These are phyloP conservation scores for Aepyceros melampus DNA, from an alignment of 2,113 vertebrate species.

Conservation along the genomic window DNA sequence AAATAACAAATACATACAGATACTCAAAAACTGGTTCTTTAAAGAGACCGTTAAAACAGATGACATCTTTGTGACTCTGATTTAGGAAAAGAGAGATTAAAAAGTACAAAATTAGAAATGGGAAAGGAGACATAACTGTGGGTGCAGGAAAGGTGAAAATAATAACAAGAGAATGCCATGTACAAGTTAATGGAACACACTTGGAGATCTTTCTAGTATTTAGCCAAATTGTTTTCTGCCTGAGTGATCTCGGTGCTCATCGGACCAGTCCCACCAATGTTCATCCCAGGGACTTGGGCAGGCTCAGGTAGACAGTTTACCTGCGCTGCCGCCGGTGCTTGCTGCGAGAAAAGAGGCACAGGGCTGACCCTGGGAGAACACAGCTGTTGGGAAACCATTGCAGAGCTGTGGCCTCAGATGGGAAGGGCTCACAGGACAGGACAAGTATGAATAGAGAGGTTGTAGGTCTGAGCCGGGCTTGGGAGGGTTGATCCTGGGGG, in stretches of 20 bases:
- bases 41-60: not conserved
- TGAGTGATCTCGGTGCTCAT: not conserved
- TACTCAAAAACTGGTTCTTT: not conserved
- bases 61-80: not conserved
- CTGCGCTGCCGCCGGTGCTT: not conserved
- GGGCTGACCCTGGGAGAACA: not conserved
- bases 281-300: not conserved
- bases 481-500: not conserved
- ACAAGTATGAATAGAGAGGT: not conserved
- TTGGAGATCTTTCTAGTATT: not conserved
- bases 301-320: not conserved
- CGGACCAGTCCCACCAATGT: not conserved
- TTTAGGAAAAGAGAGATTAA: not conserved
- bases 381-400: not conserved
- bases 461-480: not conserved
- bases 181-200: not conserved
- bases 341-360: not conserved
- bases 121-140: not conserved
- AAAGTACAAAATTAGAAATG: not conserved
- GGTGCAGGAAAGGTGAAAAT: not conserved
- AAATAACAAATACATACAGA: not conserved
- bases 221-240: not conserved
- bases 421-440: not conserved
- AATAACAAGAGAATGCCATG: not conserved
- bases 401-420: not conserved